These are phyloP conservation scores for Lycaena phlaeas DNA, from an alignment of 2,888 invertebrate genomes.

Conservation along the genomic window DNA sequence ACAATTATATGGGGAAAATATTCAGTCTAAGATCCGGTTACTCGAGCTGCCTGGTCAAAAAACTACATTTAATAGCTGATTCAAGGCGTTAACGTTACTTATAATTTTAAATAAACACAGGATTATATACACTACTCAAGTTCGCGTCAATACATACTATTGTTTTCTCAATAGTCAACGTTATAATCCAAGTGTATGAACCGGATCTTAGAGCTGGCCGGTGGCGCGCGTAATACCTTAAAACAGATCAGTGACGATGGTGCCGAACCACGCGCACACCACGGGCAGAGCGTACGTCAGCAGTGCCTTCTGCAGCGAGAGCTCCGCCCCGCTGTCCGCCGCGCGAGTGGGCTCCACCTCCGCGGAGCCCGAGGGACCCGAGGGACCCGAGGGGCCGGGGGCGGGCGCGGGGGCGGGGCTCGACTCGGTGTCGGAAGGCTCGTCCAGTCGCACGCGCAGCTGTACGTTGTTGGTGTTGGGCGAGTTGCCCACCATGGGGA, in stretches of 20 bases:
- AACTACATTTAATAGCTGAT: too few species aligned
- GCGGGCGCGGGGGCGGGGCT: slow-evolving; percentile 15
- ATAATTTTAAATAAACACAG: too few species aligned
- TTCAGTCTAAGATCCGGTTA: background rate
- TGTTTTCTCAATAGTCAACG: too few species aligned
- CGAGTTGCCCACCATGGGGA: slow-evolving; percentile 36
- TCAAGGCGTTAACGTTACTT: too few species aligned
- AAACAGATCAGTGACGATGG: slow-evolving; percentile 86
- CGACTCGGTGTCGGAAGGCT: background rate
- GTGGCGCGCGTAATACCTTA: slow-evolving; percentile 48
- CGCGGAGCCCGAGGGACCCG: slow-evolving; percentile 5
- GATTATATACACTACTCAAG: too few species aligned
- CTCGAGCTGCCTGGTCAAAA: too few species aligned
- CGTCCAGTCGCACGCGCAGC: slow-evolving; percentile 23
- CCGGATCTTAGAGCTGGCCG: background rate
- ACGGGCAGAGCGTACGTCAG: slow-evolving; percentile 85
- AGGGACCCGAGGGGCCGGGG: slow-evolving; percentile 9
- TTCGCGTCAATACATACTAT: too few species aligned
- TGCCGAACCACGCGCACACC: slow-evolving; percentile 89
- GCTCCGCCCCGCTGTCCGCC: slow-evolving; percentile 41
- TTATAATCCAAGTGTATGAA: too few species aligned
- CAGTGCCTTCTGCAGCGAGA: slow-evolving; percentile 75
- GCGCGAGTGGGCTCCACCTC: slow-evolving; percentile 31
- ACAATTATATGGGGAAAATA: too few species aligned
- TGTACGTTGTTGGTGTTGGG: slow-evolving; percentile 39